These are phyloP conservation scores for Dolichomitus sp. DNA, from an alignment of 2,888 invertebrate genomes.

Conservation along the genomic window DNA sequence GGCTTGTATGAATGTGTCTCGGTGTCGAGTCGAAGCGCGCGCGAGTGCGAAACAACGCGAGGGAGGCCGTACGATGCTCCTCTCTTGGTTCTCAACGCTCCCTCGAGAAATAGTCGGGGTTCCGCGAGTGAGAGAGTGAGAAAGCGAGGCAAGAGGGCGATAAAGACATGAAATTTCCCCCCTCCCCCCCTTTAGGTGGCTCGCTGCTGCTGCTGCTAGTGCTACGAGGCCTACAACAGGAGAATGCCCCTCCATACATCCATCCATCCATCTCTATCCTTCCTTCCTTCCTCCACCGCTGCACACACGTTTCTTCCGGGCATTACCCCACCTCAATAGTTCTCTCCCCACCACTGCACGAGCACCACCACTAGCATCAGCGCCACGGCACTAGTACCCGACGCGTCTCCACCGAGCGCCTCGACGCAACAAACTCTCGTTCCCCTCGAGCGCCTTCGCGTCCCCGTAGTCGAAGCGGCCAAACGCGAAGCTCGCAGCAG, in stretches of 20 bases:
- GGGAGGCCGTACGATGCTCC: constrained; percentile 51
- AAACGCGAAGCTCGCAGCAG: constrained; percentile 12
- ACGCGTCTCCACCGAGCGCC: constrained; percentile 47
- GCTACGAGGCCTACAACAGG: too few species aligned
- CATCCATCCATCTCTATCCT: constrained; percentile 62
- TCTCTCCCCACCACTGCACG: constrained; percentile 36
- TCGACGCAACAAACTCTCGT: constrained; percentile 63
- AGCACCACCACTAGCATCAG: constrained; percentile 29
- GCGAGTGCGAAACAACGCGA: constrained; percentile 50
- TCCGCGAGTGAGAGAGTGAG: constrained; percentile 4
- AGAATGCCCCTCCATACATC: constrained; percentile 37
- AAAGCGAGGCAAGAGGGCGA: constrained; percentile 51
- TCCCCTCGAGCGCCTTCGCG: constrained; percentile 57
- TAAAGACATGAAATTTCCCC: constrained; percentile 63
- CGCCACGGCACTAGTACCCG: constrained; percentile 53
- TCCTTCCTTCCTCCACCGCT: constrained; percentile 60
- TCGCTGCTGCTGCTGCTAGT: constrained; percentile 3
- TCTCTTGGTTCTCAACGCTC: constrained; percentile 26
- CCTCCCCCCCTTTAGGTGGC: constrained; percentile 31
- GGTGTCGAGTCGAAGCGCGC: constrained; percentile 8
- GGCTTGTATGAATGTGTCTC: neutral
- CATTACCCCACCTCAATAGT: constrained; percentile 60
- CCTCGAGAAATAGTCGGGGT: constrained; percentile 45
- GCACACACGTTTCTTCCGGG: constrained; percentile 59
- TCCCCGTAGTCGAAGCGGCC: neutral